These are phyloP conservation scores for Lagopus muta DNA, from an alignment of 2,113 vertebrate genomes.

Conservation along the genomic window DNA sequence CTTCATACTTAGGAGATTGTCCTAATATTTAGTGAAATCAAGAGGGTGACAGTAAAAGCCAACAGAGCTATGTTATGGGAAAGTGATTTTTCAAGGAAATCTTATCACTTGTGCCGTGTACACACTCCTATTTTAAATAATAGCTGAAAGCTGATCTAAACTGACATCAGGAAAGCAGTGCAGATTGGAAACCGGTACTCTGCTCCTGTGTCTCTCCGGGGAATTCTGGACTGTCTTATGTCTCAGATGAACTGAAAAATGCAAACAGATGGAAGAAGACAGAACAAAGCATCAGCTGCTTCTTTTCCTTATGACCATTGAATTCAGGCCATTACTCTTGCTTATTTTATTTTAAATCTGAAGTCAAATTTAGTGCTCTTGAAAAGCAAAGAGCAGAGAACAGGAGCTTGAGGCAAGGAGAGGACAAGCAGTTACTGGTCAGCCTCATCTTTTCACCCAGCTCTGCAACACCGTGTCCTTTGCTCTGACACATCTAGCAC, in stretches of 20 bases:
- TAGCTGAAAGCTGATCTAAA: not conserved
- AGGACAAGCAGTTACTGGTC: not conserved
- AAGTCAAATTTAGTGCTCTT: not conserved
- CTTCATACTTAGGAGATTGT: not conserved
- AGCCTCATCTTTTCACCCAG: not conserved
- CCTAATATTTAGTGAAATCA: not conserved
- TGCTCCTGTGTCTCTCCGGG: fast-evolving
- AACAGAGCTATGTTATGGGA: not conserved
- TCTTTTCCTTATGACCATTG: not conserved
- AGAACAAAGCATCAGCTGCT: not conserved
- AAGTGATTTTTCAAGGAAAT: not conserved
- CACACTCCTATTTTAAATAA: not conserved
- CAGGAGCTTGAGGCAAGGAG: not conserved
- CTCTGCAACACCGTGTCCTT: not conserved
- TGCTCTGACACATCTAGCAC: not conserved
- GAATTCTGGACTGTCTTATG: fast-evolving
- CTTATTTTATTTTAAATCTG: not conserved
- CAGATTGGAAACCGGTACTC: not conserved
- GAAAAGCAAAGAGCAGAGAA: not conserved
- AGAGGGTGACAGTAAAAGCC: not conserved
- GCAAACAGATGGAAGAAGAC: not conserved
- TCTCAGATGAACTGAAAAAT: not conserved
- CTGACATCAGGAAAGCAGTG: not conserved
- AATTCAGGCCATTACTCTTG: not conserved
- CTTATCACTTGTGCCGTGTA: not conserved